These are phyloP conservation scores for Drosophila sucinea DNA, from an alignment of 1,140 invertebrate species.

Conservation along the genomic window DNA sequence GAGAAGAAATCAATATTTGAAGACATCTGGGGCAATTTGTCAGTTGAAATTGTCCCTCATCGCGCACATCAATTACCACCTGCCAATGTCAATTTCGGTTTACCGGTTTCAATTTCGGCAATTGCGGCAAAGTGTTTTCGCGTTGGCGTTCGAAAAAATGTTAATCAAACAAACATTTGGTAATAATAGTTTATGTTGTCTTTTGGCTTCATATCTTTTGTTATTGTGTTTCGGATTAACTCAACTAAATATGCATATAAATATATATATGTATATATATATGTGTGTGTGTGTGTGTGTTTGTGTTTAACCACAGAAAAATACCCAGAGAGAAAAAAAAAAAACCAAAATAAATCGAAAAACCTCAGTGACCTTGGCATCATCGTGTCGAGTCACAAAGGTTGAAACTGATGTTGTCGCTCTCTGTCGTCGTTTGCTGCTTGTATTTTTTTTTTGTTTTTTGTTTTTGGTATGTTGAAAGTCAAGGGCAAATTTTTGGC, in stretches of 20 bases:
- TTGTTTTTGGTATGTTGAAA: conserved; percentile 10
- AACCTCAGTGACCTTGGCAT: conserved; percentile 20
- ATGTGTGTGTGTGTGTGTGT: neutral
- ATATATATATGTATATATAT: neutral
- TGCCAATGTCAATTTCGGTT: conserved; percentile 20
- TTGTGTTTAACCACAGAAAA: conserved; percentile 7
- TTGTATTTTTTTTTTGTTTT: conserved; percentile 3
- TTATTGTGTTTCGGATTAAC: conserved; percentile 14
- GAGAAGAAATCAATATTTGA: neutral
- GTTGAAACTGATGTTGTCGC: conserved; percentile 8
- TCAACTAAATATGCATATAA: neutral
- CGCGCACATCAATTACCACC: conserved; percentile 18
- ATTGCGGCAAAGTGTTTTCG: conserved; percentile 6
- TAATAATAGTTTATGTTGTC: conserved; percentile 18
- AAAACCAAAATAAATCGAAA: conserved; percentile 1
- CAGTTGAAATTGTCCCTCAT: conserved; percentile 12
- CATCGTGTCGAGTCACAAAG: conserved; percentile 22
- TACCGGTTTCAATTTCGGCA: conserved; percentile 21
- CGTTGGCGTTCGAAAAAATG: neutral
- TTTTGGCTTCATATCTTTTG: conserved; percentile 16
- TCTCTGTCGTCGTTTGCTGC: neutral
- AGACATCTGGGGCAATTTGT: conserved; percentile 1
- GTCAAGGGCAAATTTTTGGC: conserved; percentile 20
- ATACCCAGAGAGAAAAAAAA: conserved; percentile 7
- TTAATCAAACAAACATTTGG: conserved; percentile 10